Evolutionary conservation across 2,113 vertebrate species (phyloP), one percentile per base, ranked within the genome.

Genomic region (Manacus vitellinus): DNA sequence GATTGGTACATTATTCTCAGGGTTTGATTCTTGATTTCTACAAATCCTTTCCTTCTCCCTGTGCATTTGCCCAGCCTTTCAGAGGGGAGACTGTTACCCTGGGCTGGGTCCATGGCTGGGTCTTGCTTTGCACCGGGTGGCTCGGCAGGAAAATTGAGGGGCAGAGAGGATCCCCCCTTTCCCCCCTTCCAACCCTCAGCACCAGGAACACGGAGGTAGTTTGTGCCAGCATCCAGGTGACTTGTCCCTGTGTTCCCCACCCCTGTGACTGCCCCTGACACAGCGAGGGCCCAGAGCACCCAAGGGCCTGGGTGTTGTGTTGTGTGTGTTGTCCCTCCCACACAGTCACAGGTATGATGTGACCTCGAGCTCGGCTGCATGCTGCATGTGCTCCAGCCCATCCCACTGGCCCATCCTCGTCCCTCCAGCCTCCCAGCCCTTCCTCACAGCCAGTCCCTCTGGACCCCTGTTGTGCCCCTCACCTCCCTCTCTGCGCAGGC

Each of bases 401-500:
- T 54, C 43, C 43, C 22, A 4, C 17, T 6, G 2, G 20, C 70
- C 47, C 2, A 1, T 30, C n/a, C 20, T 65, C 18, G 28, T 39
- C 39, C 39, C 33, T 58, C 2, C 76, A 17, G n/a, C 43, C 30
- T 9, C 49, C 49, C 3, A 3, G 12, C n/a, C 51, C n/a, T 17
- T 31, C 74, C 59, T 31, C 23, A 6, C 23, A 41, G 43, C 28
- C 0, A 3, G 23, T 8, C 3, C 2, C 35, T 30, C 20, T 41
- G 2, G 12, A 3, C 14, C 81, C 31, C 13, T 3, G 0, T 0
- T 6, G 51, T 24, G 43, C 23, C 49, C 3, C 1, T 0, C 39
- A 3, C 2, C 6, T 39, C 49, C 27, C 7, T 14, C 1, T 0
- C 20, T 55, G 41, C 0, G 0, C 2, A 1, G 27, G 56, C 59